phyloP scores from a whole-genome alignment of 2,888 invertebrate species.

The Chirona hameri region DNA sequence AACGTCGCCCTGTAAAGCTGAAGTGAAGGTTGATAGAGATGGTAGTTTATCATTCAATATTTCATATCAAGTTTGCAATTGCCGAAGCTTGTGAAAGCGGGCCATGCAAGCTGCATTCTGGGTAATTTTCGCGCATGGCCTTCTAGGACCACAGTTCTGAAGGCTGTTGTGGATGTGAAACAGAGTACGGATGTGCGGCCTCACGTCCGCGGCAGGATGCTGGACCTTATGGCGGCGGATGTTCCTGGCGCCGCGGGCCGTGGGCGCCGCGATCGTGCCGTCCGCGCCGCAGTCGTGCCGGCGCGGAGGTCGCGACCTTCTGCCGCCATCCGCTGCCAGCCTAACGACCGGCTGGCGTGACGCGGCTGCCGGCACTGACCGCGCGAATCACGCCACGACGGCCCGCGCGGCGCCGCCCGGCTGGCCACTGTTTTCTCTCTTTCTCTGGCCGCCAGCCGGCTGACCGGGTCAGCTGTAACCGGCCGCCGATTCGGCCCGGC shows the following conservation, averaged over 20 bases:
- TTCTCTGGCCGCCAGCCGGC: not conserved
- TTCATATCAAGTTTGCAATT: too few relatives aligned
- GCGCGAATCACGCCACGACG: not conserved
- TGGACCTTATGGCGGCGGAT: not conserved
- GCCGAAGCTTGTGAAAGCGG: too few relatives aligned
- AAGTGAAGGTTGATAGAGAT: too few relatives aligned
- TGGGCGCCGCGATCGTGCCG: not conserved
- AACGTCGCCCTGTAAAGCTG: too few relatives aligned
- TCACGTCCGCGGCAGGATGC: too few relatives aligned
- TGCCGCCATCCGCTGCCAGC: not conserved
- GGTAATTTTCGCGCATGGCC: too few relatives aligned
- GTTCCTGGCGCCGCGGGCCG: not conserved
- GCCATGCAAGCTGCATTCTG: too few relatives aligned
- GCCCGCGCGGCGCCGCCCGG: not conserved
- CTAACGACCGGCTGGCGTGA: not conserved
- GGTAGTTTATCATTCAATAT: too few relatives aligned
- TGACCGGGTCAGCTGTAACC: not conserved
- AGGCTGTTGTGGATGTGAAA: too few relatives aligned
- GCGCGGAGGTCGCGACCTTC: constrained; percentile 8
- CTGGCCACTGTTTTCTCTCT: not conserved
- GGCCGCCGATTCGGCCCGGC: too few relatives aligned
- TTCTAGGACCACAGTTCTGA: too few relatives aligned
- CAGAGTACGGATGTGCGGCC: too few relatives aligned
- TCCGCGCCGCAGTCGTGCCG: not conserved
- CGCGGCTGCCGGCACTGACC: not conserved